Conservation (phyloP, 2,113 vertebrate genomes). For the Argyrosomus japonicus region DNA sequence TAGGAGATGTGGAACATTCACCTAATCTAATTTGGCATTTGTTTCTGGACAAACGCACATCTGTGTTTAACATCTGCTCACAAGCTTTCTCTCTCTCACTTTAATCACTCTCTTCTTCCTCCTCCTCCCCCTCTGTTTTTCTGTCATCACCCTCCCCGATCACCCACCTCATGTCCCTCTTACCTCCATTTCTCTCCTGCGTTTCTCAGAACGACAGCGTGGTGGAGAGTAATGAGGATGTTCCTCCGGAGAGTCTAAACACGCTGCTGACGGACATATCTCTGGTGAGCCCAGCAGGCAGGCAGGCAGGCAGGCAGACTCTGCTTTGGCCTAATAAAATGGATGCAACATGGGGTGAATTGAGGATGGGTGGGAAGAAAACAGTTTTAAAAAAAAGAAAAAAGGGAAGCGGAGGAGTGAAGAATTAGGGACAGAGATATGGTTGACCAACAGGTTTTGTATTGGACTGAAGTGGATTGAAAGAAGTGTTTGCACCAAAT, state of each 20-base stretch:
- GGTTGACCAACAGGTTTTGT: constrained; percentile 38
- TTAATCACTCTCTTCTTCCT: not conserved
- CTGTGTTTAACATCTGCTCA: constrained; percentile 55
- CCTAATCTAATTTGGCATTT: constrained; percentile 52
- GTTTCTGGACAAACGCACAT: constrained; percentile 51
- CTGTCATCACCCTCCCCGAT: not conserved
- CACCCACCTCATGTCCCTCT: not conserved
- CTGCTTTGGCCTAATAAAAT: constrained; percentile 37
- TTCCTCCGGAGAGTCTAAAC: constrained; percentile 83
- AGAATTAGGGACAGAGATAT: not conserved
- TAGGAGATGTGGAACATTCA: constrained; percentile 32
- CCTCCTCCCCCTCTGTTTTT: not conserved
- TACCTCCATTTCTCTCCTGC: constrained; percentile 16
- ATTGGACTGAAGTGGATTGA: not conserved
- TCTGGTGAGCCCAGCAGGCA: constrained; percentile 87
- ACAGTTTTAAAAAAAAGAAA: not conserved
- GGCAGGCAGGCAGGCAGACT: constrained; percentile 1
- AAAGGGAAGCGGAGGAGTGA: no score
- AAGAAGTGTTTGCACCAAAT: constrained; percentile 26
- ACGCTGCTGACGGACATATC: constrained; percentile 92
- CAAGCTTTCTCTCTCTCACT: constrained; percentile 21
- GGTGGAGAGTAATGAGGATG: constrained; percentile 85
- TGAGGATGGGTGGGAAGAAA: constrained; percentile 12
- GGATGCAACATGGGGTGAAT: constrained; percentile 17
- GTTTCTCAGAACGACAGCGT: constrained; percentile 89